Evolutionary conservation across 2,797 vertebrate species (phyloP).

Genomic region (Trichosurus vulpecula): DNA sequence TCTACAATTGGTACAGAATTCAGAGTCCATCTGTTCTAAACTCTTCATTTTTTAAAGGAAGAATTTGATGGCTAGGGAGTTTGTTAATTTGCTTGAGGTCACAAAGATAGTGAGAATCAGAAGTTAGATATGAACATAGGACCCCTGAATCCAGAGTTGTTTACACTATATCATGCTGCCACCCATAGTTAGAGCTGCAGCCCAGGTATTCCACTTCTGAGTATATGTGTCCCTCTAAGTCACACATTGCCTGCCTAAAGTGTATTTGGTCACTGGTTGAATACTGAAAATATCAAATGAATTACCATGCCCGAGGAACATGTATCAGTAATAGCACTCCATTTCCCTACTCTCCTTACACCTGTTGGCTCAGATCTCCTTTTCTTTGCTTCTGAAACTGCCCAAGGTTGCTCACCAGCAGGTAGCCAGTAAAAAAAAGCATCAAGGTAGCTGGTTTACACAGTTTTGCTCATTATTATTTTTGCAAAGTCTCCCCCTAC

Average conservation of each 20-base stretch:
- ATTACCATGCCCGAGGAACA: slow-evolving; percentile 1
- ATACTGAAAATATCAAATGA: not conserved
- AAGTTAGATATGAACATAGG: not conserved
- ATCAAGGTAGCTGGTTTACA: slow-evolving; percentile 28
- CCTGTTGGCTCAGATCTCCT: not conserved
- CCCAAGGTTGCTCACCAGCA: slow-evolving; percentile 16
- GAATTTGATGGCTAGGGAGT: not conserved
- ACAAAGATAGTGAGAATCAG: not conserved
- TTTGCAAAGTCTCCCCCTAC: slow-evolving; percentile 30
- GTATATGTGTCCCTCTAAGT: not conserved
- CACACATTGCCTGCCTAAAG: not conserved
- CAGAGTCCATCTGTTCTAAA: not conserved
- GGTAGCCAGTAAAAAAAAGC: not conserved
- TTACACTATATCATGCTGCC: not conserved
- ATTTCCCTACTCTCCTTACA: not conserved
- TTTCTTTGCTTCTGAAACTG: slow-evolving; percentile 49
- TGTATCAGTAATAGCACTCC: not conserved
- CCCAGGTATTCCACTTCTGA: not conserved
- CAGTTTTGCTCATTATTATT: slow-evolving; percentile 32
- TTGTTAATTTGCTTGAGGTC: not conserved
- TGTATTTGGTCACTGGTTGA: not conserved
- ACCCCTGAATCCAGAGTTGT: not conserved
- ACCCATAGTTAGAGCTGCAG: not conserved
- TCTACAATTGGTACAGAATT: not conserved
- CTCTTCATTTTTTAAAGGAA: not conserved